Base-by-base conservation (phyloP, 2,888 invertebrate genomes). In the Choreutis nemorana region DNA sequence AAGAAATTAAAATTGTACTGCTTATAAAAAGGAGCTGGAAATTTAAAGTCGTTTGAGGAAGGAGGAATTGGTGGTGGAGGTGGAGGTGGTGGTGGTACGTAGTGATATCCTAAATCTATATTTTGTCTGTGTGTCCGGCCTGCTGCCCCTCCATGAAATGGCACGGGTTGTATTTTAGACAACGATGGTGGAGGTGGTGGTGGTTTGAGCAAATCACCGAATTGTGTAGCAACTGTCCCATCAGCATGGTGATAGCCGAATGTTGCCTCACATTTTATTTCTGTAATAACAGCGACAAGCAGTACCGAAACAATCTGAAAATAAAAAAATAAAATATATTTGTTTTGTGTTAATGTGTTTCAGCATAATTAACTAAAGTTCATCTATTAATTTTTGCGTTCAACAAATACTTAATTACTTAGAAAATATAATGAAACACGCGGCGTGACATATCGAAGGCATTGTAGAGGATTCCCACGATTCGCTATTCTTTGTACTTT, bases 341-440 rank as follows among this genome's bases (percentile, higher is more conserved):
- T n/a, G n/a, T n/a, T n/a, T n/a, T n/a, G n/a, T n/a, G n/a, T n/a
- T n/a, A n/a, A n/a, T n/a, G n/a, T n/a, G n/a, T n/a, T n/a, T n/a
- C n/a, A n/a, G n/a, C n/a, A n/a, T n/a, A n/a, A n/a, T n/a, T n/a
- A n/a, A n/a, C n/a, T n/a, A n/a, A n/a, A n/a, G n/a, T n/a, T n/a
- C n/a, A n/a, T n/a, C n/a, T n/a, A n/a, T n/a, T n/a, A n/a, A n/a
- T n/a, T n/a, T n/a, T n/a, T n/a, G n/a, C n/a, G n/a, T n/a, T n/a
- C n/a, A n/a, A n/a, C n/a, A n/a, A n/a, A n/a, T 57, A 53, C 46
- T 53, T 61, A 63, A 68, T 64, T 62, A 55, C 44, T 53, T 63
- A 75, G 72, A 73, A 77, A 73, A 64, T 72, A 54, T 45, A 53
- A 68, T 64, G 71, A 75, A 72, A 68, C 64, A 72, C 50, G 39